Conservation (phyloP, 2,888 invertebrate species). For the Stenotaenia linearis region DNA sequence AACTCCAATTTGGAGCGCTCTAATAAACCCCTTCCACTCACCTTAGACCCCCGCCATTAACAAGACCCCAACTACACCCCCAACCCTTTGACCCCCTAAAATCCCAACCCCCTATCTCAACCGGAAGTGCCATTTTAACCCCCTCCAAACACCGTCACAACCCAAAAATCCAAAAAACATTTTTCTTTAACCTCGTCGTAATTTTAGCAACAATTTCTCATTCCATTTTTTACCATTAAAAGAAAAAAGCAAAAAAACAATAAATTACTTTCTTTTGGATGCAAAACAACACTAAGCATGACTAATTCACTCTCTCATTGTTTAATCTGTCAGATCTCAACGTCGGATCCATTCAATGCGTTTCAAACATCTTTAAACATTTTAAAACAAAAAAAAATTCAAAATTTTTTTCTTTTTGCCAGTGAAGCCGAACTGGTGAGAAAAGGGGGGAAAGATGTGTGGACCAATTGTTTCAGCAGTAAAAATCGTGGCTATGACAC, state of each 20-base stretch:
- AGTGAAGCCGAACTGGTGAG: background rate
- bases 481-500: slow-evolving; percentile 3
- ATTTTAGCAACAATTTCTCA: background rate
- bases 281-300: background rate
- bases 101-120: too few relatives aligned
- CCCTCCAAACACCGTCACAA: too few relatives aligned
- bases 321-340: background rate
- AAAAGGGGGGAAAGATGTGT: background rate
- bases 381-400: background rate
- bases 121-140: too few relatives aligned
- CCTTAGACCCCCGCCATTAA: too few relatives aligned
- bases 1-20: too few relatives aligned
- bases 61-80: too few relatives aligned
- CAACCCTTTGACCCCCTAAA: too few relatives aligned
- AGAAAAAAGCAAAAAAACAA: background rate
- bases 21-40: too few relatives aligned
- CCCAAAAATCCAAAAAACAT: too few relatives aligned
- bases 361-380: background rate
- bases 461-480: background rate
- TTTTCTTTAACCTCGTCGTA: too few relatives aligned
- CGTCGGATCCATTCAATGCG: background rate
- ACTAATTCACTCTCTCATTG: background rate
- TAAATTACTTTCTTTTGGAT: background rate
- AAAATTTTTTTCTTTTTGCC: background rate
- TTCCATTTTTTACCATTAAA: background rate